These are phyloP conservation scores for Rhyzopertha dominica DNA, from an alignment of 1,140 invertebrate genomes.

Conservation along the genomic window DNA sequence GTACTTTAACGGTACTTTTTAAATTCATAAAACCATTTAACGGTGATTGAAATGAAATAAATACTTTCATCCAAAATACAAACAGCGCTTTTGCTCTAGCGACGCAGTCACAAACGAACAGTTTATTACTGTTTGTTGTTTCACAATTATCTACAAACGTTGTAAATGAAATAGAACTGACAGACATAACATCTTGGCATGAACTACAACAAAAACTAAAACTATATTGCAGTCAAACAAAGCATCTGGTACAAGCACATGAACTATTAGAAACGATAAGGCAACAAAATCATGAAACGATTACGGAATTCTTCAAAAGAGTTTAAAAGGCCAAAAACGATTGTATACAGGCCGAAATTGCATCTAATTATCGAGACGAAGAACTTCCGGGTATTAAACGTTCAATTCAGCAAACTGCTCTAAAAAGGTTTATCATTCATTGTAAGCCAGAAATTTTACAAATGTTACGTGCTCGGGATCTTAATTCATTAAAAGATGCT, in stretches of 20 bases:
- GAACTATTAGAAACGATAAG: too few species aligned
- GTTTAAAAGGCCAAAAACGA: slow-evolving; percentile 13
- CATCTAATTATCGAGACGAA: too few species aligned
- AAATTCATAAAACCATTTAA: slow-evolving; percentile 15
- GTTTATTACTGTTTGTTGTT: slow-evolving; percentile 4
- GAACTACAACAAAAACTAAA: slow-evolving; percentile 10
- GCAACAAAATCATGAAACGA: too few species aligned
- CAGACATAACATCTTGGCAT: slow-evolving; percentile 6
- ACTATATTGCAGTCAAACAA: not conserved
- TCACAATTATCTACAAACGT: slow-evolving; percentile 10
- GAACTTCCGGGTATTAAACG: too few species aligned
- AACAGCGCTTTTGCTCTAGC: too few species aligned
- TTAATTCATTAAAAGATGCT: too few species aligned
- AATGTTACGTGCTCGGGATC: slow-evolving; percentile 1
- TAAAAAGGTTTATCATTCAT: slow-evolving; percentile 2
- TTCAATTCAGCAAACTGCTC: too few species aligned
- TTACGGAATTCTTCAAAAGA: slow-evolving; percentile 13
- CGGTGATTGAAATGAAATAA: not conserved
- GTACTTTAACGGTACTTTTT: slow-evolving; percentile 10
- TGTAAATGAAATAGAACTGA: slow-evolving; percentile 11
- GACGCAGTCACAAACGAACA: not conserved
- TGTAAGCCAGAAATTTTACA: slow-evolving; percentile 3
- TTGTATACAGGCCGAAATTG: slow-evolving; percentile 7
- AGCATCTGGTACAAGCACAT: too few species aligned
- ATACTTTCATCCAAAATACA: too few species aligned